These are phyloP conservation scores for Phataginus tetradactyla DNA, from an alignment of 2,797 vertebrate genomes.

Conservation along the genomic window DNA sequence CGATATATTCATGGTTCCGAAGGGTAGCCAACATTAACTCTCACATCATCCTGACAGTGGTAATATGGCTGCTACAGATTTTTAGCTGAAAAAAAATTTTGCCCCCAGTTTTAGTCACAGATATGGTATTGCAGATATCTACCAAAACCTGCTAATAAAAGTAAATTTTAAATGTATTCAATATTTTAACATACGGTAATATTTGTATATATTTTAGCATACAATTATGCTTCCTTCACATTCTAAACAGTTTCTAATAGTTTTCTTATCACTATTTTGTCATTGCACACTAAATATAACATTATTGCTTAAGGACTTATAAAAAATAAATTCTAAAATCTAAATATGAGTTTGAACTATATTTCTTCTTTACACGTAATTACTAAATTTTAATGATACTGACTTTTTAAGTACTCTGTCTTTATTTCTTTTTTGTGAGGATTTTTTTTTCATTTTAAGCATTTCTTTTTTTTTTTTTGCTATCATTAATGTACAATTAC, in stretches of 20 bases:
- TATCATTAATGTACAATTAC: too few relatives aligned
- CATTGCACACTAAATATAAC: not conserved
- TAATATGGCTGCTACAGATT: not conserved
- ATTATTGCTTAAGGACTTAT: not conserved
- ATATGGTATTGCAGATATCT: not conserved
- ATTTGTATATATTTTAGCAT: conserved; percentile 3
- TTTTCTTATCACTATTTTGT: not conserved
- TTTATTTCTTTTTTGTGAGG: too few relatives aligned
- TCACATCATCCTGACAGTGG: not conserved
- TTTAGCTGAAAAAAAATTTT: not conserved
- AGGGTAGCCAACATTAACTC: not conserved
- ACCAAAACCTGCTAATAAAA: not conserved
- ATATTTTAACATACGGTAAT: not conserved
- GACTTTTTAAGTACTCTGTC: not conserved
- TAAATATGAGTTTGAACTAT: conserved; percentile 23
- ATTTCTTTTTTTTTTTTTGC: too few relatives aligned
- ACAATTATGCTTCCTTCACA: not conserved
- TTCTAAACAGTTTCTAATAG: not conserved
- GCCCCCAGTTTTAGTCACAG: not conserved
- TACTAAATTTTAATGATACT: not conserved
- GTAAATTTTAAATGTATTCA: not conserved
- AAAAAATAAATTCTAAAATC: conserved; percentile 23
- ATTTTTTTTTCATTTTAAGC: too few relatives aligned
- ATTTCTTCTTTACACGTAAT: conserved; percentile 15
- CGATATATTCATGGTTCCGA: not conserved